A percentile compares a stretch with the other conserved stretches of the same genome.
phyloP scores from a whole-genome alignment of 2,797 vertebrate genomes.

The Cryptoprocta ferox region DNA sequence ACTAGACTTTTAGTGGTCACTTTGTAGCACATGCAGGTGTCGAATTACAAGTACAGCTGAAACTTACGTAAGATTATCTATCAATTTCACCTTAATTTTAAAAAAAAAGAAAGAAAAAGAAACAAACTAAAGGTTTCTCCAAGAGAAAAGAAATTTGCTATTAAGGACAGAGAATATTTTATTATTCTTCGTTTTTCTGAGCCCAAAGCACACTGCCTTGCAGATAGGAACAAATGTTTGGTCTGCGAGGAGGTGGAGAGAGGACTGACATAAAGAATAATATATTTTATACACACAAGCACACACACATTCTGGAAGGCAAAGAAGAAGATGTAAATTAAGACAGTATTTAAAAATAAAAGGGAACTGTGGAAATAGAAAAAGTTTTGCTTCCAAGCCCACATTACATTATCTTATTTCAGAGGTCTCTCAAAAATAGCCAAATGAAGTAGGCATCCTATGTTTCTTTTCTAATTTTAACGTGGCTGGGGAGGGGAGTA shows the following conservation, averaged over 20 bases:
- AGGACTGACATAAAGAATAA: constrained; percentile 40
- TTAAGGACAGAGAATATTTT: constrained; percentile 40
- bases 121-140: neutral
- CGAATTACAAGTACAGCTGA: neutral
- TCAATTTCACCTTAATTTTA: neutral
- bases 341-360: constrained; percentile 32
- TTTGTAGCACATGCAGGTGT: neutral
- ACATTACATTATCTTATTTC: constrained; percentile 57
- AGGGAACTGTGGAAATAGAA: neutral
- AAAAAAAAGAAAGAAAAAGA: neutral
- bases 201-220: constrained; percentile 3
- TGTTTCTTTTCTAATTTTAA: constrained; percentile 63
- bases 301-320: constrained; percentile 27
- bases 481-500: neutral
- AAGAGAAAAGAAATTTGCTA: neutral
- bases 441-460: constrained; percentile 57
- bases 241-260: neutral
- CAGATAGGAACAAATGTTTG: constrained; percentile 36
- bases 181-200: constrained; percentile 54
- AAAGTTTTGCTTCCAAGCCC: neutral
- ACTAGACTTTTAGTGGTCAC: neutral
- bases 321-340: constrained; percentile 33
- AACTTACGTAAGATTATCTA: neutral
- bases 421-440: constrained; percentile 64
- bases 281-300: constrained; percentile 3